Conservation (phyloP, 2,888 invertebrate genomes). For the Loripinus fragilis region DNA sequence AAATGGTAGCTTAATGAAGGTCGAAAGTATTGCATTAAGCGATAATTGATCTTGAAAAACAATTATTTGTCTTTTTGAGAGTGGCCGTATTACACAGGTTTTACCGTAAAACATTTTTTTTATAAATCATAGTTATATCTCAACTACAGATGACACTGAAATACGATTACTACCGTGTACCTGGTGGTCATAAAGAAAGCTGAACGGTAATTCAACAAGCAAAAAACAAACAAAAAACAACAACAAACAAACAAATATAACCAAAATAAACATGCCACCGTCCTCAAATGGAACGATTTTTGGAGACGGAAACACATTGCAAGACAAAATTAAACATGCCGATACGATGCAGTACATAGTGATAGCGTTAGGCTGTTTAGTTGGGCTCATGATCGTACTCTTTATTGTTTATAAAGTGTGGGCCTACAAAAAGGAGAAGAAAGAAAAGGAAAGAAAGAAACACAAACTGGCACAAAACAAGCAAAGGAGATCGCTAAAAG, state of each 20-base stretch:
- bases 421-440: neutral
- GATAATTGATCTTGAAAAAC: too few relatives aligned
- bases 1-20: too few relatives aligned
- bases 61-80: too few relatives aligned
- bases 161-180: too few relatives aligned
- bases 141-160: too few relatives aligned
- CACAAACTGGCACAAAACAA: neutral
- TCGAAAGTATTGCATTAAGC: too few relatives aligned
- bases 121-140: too few relatives aligned
- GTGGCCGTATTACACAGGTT: too few relatives aligned
- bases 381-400: neutral
- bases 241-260: neutral
- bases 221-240: neutral
- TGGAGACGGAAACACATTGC: neutral
- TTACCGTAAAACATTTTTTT: too few relatives aligned
- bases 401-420: neutral
- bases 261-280: neutral
- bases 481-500: neutral
- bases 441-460: neutral
- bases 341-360: neutral
- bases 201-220: too few relatives aligned
- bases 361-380: neutral
- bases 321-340: neutral
- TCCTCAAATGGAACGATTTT: neutral
- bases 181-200: too few relatives aligned